Evolutionary conservation across 1,140 invertebrate genomes (phyloP).

Genomic region (Drosophila repletoides): DNA sequence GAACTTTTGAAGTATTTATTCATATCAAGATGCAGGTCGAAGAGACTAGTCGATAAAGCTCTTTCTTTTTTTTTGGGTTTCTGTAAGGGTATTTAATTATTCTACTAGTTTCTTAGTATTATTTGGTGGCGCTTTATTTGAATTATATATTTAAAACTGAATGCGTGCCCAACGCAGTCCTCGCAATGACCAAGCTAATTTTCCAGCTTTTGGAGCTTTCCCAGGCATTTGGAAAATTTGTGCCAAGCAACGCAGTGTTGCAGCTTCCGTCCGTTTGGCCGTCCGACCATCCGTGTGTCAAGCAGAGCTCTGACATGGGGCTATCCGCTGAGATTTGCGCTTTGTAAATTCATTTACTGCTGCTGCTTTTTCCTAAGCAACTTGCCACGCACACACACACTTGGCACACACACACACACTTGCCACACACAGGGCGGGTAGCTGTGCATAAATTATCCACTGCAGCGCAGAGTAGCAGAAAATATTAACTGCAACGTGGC

Average conservation of each 20-base stretch:
- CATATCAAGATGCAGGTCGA: no score
- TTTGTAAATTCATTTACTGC: conserved; percentile 50
- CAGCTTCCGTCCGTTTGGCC: no score
- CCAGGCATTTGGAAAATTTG: conserved; percentile 20
- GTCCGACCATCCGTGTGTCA: no score
- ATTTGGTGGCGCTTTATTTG: no score
- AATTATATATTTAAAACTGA: conserved; percentile 21
- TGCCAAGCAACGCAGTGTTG: no score
- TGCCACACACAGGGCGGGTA: conserved; percentile 25
- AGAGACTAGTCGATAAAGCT: no score
- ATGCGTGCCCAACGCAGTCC: conserved; percentile 1
- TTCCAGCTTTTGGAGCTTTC: no score
- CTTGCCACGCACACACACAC: conserved; percentile 19
- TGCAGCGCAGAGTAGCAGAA: conserved; percentile 63
- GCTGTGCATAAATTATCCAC: conserved; percentile 68
- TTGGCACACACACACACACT: neutral
- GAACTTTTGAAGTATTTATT: no score
- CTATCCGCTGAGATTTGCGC: conserved; percentile 51
- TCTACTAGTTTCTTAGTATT: no score
- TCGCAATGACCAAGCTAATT: conserved; percentile 15
- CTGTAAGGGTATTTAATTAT: no score
- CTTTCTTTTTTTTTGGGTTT: no score
- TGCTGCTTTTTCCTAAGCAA: conserved; percentile 24
- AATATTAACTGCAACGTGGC: conserved; percentile 69
- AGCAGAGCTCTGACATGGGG: conserved; percentile 35